These are phyloP conservation scores for Dynastes tityus DNA, from an alignment of 2,888 invertebrate genomes.

Conservation along the genomic window DNA sequence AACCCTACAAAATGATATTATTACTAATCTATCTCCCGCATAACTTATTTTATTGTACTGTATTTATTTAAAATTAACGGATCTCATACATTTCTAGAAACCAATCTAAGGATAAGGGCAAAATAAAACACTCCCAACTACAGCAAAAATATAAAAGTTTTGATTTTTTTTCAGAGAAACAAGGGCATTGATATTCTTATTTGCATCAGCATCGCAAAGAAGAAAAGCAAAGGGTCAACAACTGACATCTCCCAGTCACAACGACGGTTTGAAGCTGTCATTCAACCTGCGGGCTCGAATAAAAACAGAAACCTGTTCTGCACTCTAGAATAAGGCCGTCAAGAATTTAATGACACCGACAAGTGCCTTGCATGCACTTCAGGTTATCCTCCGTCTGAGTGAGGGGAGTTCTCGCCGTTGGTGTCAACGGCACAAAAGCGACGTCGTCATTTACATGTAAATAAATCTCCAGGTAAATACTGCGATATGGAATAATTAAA, in stretches of 20 bases:
- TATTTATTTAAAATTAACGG: too few relatives aligned
- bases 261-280: conserved; percentile 30
- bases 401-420: not conserved
- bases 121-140: too few relatives aligned
- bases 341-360: conserved; percentile 47
- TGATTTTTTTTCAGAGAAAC: too few relatives aligned
- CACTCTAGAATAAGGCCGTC: conserved; percentile 33
- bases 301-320: conserved; percentile 40
- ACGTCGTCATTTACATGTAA: conserved; percentile 20
- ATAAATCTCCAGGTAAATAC: not conserved
- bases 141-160: too few relatives aligned
- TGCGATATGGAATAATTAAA: conserved; percentile 6
- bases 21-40: too few relatives aligned
- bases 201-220: not conserved
- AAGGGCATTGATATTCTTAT: too few relatives aligned
- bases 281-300: conserved; percentile 35
- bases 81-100: too few relatives aligned
- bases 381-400: conserved; percentile 12
- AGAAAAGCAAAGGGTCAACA: conserved; percentile 2
- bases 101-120: too few relatives aligned
- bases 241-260: not conserved
- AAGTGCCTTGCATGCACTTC: conserved; percentile 41
- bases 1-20: too few relatives aligned
- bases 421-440: not conserved
- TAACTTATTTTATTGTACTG: too few relatives aligned